Base-by-base conservation (phyloP, 2,888 invertebrate genomes). In the Brachyptera risi region DNA sequence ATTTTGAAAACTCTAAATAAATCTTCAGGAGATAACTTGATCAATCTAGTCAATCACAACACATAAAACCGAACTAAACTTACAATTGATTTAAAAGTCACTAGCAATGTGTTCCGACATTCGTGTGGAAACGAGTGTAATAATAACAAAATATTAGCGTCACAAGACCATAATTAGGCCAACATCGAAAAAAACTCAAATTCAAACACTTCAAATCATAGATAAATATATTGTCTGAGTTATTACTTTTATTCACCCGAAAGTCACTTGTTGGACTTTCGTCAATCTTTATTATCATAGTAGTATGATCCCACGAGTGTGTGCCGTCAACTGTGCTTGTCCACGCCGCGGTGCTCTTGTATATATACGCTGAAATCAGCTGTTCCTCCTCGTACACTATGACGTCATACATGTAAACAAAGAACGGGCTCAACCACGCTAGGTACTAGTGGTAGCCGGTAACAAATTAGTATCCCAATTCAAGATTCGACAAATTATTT, bases 71-170 rank as follows among this genome's bases (percentile, higher is more conserved):
- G n/a, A n/a, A n/a, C n/a, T n/a, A n/a, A n/a, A n/a, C n/a, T n/a
- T n/a, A n/a, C n/a, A n/a, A n/a, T n/a, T n/a, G n/a, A n/a, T n/a
- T n/a, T n/a, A n/a, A n/a, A n/a, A n/a, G n/a, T n/a, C n/a, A n/a
- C n/a, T n/a, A n/a, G n/a, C n/a, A n/a, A n/a, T n/a, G n/a, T n/a
- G n/a, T n/a, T n/a, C n/a, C n/a, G n/a, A n/a, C 56, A 56, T 56
- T 59, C 15, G 56, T 59, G 19, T 56, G 56, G 21, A 59, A 62
- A 1, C 59, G 38, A 17, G 59, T 56, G 40, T 62, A 62, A 35
- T 62, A 62, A 50, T 62, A 62, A 38, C 62, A 59, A 19, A 59
- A 44, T 15, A 24, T 58, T n/a, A 61, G 49, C 19, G 50, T 62
- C 27, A 62, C 59, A 26, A 59, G 47, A 59, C 62, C 37, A 26